Evolutionary conservation across 2,888 invertebrate species (phyloP).

Genomic region (Pachliopta kotzebuea): DNA sequence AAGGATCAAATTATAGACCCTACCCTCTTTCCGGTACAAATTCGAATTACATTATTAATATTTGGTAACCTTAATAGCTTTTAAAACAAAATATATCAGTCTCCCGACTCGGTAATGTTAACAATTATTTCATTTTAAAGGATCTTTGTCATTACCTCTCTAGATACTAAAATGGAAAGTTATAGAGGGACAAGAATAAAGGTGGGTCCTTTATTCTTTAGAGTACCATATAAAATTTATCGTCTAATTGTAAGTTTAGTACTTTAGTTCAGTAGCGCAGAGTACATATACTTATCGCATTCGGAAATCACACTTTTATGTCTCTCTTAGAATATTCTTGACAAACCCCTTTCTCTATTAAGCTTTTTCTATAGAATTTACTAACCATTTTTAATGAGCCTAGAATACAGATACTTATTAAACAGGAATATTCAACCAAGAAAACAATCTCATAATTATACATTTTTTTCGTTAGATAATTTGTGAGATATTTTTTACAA

Average conservation of each 20-base stretch:
- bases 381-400: background rate
- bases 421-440: background rate
- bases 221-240: conserved; percentile 34
- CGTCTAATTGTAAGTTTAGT: conserved; percentile 36
- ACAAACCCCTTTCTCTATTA: conserved; percentile 29
- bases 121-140: conserved; percentile 63
- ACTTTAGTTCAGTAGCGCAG: conserved; percentile 33
- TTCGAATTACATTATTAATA: conserved; percentile 51
- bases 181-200: conserved; percentile 55
- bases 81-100: conserved; percentile 57
- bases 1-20: conserved; percentile 46
- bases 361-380: background rate
- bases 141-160: conserved; percentile 63
- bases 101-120: conserved; percentile 61
- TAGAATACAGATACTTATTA: background rate
- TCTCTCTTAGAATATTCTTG: conserved; percentile 29
- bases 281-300: conserved; percentile 41
- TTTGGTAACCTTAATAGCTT: conserved; percentile 52
- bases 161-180: conserved; percentile 69
- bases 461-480: background rate
- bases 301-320: conserved; percentile 43
- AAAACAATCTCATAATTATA: background rate
- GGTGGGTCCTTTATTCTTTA: conserved; percentile 45
- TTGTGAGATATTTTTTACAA: background rate
- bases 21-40: conserved; percentile 67